Evolutionary conservation across 2,888 invertebrate genomes (phyloP), one percentile per base, ranked within the genome.

Genomic region (Nipponacmea schrenckii): DNA sequence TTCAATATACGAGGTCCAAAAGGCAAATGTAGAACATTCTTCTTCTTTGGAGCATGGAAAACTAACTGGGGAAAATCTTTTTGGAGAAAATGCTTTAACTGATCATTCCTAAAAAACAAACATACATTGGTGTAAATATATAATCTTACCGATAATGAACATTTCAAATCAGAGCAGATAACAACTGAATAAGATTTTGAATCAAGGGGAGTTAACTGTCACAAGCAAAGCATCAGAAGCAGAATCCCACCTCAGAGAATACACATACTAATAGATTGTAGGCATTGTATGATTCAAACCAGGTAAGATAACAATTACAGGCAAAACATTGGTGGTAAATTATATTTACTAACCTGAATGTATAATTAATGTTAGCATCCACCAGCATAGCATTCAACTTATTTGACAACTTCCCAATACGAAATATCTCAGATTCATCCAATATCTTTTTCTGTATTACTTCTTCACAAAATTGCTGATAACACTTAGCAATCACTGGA

Each of bases 1-100:
- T 2, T 74, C 69, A 24, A 68, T 20, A 50, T 74, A 75, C 0
- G 69, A 62, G 2, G 12, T 31, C 69, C 73, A 74, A 27, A 71
- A 73, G 8, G 62, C 63, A 72, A 70, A 72, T 2, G 64, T 69
- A n/a, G 68, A 63, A 27, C 27, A 24, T 12, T 56, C n/a, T 10
- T 56, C 24, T 56, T n/a, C 8, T 20, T 15, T 56, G 56, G 56
- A 56, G 56, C 56, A 56, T 56, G 56, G 56, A 56, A 56, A 56
- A 8, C 10, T 10, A 56, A 24, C 12, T 56, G 56, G 12, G 56
- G 56, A 7, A 17, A 56, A 17, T 56, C 56, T 7, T 56, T 56
- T 10, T n/a, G 12, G 5, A 56, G 56, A 2, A 15, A 17, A 17
- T 56, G 1, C 17, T 10, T 20, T 24, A 56, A 24, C 7, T 17